These are phyloP conservation scores for Heteromormyrus szaboi DNA, from an alignment of 2,797 vertebrate genomes.

Conservation along the genomic window DNA sequence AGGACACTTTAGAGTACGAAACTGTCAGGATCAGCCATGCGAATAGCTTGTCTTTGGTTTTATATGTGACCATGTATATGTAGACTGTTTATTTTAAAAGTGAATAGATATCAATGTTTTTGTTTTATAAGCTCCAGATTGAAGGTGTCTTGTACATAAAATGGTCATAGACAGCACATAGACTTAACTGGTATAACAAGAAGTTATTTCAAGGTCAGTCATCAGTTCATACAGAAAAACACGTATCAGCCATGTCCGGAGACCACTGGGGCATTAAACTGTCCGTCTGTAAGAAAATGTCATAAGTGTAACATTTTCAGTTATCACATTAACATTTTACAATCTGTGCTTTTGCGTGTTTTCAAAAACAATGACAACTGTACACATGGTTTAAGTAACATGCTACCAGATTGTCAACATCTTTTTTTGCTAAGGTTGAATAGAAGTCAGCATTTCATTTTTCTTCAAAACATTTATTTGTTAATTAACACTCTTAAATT, in stretches of 20 bases:
- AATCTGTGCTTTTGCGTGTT: not conserved
- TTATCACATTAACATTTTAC: not conserved
- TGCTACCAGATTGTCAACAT: not conserved
- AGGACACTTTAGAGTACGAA: not conserved
- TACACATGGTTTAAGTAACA: not conserved
- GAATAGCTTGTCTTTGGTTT: not conserved
- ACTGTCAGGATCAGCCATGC: not conserved
- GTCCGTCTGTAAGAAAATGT: not conserved
- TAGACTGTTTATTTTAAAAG: not conserved
- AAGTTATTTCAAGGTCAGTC: not conserved
- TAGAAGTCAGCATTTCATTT: not conserved
- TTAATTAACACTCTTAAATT: not conserved
- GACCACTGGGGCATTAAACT: not conserved
- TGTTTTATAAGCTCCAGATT: not conserved
- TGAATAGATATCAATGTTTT: not conserved
- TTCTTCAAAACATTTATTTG: constrained; percentile 12
- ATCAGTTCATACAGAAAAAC: not conserved
- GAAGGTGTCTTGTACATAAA: not conserved
- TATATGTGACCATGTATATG: not conserved
- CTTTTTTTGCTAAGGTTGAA: not conserved
- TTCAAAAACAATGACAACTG: not conserved
- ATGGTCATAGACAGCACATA: not conserved
- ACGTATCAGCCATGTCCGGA: not conserved
- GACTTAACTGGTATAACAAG: not conserved
- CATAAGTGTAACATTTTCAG: not conserved